A percentile compares a stretch with the other conserved stretches of the same genome.
Evolutionary conservation across 2,888 invertebrate genomes (phyloP).

Genomic region (Diaperis boleti): DNA sequence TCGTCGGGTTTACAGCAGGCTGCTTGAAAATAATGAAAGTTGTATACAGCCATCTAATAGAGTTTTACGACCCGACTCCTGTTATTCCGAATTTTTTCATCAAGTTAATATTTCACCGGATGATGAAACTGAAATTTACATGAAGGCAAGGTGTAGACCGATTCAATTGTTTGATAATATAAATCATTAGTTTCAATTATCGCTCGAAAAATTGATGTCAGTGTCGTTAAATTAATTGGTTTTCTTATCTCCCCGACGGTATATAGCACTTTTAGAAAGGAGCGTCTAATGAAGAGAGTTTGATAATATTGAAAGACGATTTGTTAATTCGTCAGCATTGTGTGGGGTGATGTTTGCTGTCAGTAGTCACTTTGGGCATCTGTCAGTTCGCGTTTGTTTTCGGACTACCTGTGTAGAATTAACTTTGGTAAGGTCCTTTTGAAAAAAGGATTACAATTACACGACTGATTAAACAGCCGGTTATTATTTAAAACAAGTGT

Average conservation of each 20-base stretch:
- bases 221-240: conserved; percentile 37
- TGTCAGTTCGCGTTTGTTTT: conserved; percentile 49
- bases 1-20: background rate
- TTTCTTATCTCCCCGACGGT: conserved; percentile 22
- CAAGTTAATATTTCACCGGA: conserved; percentile 22
- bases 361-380: conserved; percentile 34
- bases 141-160: conserved; percentile 1
- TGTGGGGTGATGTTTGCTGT: conserved; percentile 18
- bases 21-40: conserved; percentile 26
- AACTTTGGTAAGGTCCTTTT: conserved; percentile 53
- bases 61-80: conserved; percentile 20
- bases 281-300: conserved; percentile 11
- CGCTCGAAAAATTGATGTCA: conserved; percentile 33
- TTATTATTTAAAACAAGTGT: conserved; percentile 61
- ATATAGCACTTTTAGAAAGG: conserved; percentile 7
- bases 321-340: conserved; percentile 19
- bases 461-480: conserved; percentile 59
- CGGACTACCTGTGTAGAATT: conserved; percentile 52
- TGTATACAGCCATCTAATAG: conserved; percentile 29
- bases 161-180: conserved; percentile 14
- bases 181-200: conserved; percentile 37
- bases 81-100: conserved; percentile 13
- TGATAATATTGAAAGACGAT: conserved; percentile 10
- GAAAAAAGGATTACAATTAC: conserved; percentile 58
- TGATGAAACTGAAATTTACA: conserved; percentile 16